These are phyloP conservation scores for Ceratosolen solmsi DNA, from an alignment of 1,140 invertebrate species.

Conservation along the genomic window DNA sequence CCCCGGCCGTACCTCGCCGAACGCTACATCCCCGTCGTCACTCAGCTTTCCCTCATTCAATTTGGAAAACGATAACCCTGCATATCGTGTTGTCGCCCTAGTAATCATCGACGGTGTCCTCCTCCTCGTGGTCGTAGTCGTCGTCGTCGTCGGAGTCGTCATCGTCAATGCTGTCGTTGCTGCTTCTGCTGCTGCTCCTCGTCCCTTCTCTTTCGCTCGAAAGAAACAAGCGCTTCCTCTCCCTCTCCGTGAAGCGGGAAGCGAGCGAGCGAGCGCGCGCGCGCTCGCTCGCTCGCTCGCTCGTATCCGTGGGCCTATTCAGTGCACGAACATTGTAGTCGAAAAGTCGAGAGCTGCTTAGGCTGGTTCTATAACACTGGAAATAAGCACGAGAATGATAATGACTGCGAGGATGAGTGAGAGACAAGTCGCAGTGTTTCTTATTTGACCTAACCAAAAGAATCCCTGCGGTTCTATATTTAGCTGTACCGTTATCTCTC, in stretches of 20 bases:
- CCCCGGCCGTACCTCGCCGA: neutral
- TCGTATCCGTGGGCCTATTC: neutral
- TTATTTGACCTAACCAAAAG: constrained; percentile 28
- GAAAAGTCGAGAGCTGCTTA: constrained; percentile 18
- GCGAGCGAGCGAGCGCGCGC: no score
- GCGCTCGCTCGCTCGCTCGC: neutral
- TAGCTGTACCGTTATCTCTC: constrained; percentile 17
- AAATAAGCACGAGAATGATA: constrained; percentile 26
- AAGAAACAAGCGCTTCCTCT: constrained; percentile 39
- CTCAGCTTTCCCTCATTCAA: constrained; percentile 23
- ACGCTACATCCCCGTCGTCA: neutral
- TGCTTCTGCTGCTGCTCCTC: neutral
- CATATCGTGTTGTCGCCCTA: neutral
- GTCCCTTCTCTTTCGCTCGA: constrained; percentile 36
- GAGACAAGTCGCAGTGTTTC: constrained; percentile 10
- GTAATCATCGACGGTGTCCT: neutral
- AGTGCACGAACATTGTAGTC: constrained; percentile 3
- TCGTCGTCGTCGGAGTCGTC: neutral
- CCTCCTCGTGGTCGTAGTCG: constrained; percentile 11
- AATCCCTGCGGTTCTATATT: constrained; percentile 24
- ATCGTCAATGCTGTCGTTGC: neutral
- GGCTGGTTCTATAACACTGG: constrained; percentile 23
- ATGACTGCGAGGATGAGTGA: constrained; percentile 17
- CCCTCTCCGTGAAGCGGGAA: neutral
- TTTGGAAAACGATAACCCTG: constrained; percentile 45